phyloP scores from a whole-genome alignment of 2,888 invertebrate genomes.

The Halictus quadricinctus region DNA sequence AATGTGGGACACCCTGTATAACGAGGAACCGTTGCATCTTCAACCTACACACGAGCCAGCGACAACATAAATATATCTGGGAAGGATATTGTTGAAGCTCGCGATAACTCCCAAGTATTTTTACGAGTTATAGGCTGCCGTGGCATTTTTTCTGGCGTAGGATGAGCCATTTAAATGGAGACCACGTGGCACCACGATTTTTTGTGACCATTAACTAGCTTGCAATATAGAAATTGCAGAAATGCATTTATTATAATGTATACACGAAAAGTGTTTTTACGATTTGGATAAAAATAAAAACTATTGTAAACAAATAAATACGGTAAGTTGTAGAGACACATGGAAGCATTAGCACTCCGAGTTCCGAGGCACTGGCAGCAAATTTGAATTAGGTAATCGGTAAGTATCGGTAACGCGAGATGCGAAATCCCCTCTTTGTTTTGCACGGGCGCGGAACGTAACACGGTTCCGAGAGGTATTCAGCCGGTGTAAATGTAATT shows the following conservation, averaged over 20 bases:
- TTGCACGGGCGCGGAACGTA: not conserved
- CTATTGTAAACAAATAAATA: not conserved
- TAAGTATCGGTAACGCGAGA: not conserved
- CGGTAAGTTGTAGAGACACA: not conserved
- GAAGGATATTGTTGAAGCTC: slow-evolving; percentile 36
- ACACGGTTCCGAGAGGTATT: slow-evolving; percentile 4
- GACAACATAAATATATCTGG: slow-evolving; percentile 38
- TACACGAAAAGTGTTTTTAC: no score
- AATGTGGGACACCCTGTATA: not conserved
- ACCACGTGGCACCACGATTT: not conserved
- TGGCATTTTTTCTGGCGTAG: not conserved
- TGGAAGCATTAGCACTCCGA: not conserved
- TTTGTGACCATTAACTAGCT: not conserved
- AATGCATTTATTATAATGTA: no score
- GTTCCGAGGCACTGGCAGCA: not conserved
- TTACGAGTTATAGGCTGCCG: not conserved
- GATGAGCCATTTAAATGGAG: not conserved
- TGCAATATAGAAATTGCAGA: no score
- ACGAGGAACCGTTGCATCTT: slow-evolving; percentile 31
- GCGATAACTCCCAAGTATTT: slow-evolving; percentile 24
- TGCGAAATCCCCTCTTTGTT: not conserved
- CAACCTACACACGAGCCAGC: slow-evolving; percentile 38
- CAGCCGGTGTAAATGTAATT: slow-evolving; percentile 23
- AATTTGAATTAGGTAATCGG: not conserved
- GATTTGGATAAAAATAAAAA: no score